Evolutionary conservation across 2,797 vertebrate species (phyloP), one percentile per base, ranked within the genome.

Genomic region (Pseudochirops corinnae): DNA sequence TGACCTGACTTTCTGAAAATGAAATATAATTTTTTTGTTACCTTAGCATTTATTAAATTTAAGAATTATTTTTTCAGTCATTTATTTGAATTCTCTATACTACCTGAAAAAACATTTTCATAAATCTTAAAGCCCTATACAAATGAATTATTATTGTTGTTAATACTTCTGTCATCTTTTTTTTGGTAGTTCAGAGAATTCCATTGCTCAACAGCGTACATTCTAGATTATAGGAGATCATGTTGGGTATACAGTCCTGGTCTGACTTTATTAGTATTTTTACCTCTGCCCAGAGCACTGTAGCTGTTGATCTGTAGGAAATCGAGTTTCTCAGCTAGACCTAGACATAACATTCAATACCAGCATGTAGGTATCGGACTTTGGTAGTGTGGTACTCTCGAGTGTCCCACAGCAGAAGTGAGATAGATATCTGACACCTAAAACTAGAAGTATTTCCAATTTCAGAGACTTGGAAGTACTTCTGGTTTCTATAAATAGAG

Each of bases 401-500:
- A 92, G 93, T 95, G 16, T 93, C 74, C 74, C 94, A 5, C 29
- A 56, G 33, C 94, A 93, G 94, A 93, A 56, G 62, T 93, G 28
- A 13, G 56, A 1, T 92, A 87, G 82, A 52, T 50, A 53, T 82
- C 55, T 94, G 56, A 18, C 91, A 90, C 94, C 28, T 94, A 92
- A 90, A 21, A 46, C 39, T 96, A 50, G n/a, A 92, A 52, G 9
- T 67, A 26, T 94, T 82, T 96, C 96, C 90, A 93, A 94, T 33
- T 94, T 93, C 91, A 95, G 90, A 91, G 46, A 26, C 50, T 87
- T 94, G 57, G 91, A 33, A 82, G 87, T 50, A 82, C 60, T 97
- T 96, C 97, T 92, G 50, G 53, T 90, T 96, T 95, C 90, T 74
- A 94, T 9, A 93, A 91, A 92, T 95, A 91, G 97, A 93, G 94